Evolutionary conservation across 2,797 vertebrate species (phyloP).

Genomic region (Sebastes aleutianus): DNA sequence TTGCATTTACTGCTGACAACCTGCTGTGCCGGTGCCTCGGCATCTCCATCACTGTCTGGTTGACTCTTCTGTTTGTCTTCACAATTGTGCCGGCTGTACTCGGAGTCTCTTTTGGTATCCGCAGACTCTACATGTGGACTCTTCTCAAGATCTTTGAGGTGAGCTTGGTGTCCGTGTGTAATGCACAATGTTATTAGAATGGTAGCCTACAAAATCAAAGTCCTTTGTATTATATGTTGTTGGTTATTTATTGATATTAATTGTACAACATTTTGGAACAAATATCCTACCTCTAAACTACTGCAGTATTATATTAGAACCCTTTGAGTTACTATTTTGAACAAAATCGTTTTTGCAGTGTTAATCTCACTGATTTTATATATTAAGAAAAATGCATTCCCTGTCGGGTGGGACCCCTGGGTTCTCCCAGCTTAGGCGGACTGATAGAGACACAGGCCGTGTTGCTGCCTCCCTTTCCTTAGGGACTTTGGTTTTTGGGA

Average conservation of each 20-base stretch:
- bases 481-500: slow-evolving; percentile 16
- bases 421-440: slow-evolving; percentile 10
- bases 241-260: background rate
- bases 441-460: background rate
- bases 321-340: background rate
- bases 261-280: background rate
- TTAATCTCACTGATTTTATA: background rate
- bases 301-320: background rate
- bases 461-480: background rate
- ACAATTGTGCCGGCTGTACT: slow-evolving; percentile 90
- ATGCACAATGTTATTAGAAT: background rate
- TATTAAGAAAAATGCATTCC: background rate
- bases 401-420: background rate
- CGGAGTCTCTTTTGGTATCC: slow-evolving; percentile 91
- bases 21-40: slow-evolving; percentile 88
- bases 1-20: slow-evolving; percentile 81
- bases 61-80: slow-evolving; percentile 89
- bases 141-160: slow-evolving; percentile 92
- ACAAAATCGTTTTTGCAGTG: background rate
- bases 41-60: slow-evolving; percentile 88
- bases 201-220: too few relatives aligned
- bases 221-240: background rate
- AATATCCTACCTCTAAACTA: background rate
- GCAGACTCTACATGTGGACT: slow-evolving; percentile 89
- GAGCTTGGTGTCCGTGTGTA: background rate